phyloP scores from a whole-genome alignment of 2,797 vertebrate genomes.

The Onychomys torridus region DNA sequence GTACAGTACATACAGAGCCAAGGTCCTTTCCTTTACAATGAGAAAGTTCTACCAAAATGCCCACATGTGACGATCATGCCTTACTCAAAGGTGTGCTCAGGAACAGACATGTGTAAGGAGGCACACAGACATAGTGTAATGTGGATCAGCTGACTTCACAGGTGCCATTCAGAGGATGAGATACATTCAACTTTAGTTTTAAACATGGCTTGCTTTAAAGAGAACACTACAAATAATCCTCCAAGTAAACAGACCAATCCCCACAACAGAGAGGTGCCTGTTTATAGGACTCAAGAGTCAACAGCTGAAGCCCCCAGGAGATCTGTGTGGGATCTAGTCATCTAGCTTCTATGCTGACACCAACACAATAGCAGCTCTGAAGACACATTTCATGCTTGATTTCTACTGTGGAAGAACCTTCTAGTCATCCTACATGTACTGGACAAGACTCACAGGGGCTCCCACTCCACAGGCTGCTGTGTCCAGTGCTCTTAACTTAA shows the following conservation, averaged over 20 bases:
- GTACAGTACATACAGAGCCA: not conserved
- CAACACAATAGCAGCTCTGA: not conserved
- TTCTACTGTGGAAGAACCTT: not conserved
- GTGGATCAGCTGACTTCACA: not conserved
- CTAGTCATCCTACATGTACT: not conserved
- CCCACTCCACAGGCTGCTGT: not conserved
- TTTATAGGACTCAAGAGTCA: not conserved
- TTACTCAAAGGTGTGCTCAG: not conserved
- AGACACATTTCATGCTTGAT: not conserved
- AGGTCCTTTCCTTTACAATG: not conserved
- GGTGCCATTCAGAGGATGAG: not conserved
- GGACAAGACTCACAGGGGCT: not conserved
- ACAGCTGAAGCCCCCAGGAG: not conserved
- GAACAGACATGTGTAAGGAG: not conserved
- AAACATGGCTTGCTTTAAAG: not conserved
- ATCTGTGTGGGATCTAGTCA: not conserved
- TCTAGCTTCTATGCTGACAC: not conserved
- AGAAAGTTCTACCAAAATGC: not conserved
- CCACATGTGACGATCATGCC: fast-evolving
- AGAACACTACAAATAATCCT: not conserved
- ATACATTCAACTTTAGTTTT: not conserved
- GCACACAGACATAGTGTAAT: not conserved
- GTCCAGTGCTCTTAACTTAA: not conserved
- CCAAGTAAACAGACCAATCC: not conserved
- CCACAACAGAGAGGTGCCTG: not conserved